A percentile compares a stretch with the other conserved stretches of the same genome.
Conservation (phyloP, 1,140 invertebrate genomes). For the Drosophila prosaltans region DNA sequence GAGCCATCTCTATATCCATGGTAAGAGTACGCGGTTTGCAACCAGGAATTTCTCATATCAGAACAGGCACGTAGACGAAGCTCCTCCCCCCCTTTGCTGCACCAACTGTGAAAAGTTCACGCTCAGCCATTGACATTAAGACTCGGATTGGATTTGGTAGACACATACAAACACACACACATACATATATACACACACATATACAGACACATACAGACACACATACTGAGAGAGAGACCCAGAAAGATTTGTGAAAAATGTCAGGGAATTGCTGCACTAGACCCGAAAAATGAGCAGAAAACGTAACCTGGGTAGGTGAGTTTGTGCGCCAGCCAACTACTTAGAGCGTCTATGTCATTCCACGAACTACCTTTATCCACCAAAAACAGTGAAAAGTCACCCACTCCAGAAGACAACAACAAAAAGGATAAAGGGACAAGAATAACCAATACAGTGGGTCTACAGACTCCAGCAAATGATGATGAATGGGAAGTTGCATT, state of each 20-base stretch:
- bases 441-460: neutral
- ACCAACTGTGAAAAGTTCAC: constrained; percentile 34
- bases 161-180: constrained; percentile 15
- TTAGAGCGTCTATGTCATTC: constrained; percentile 4
- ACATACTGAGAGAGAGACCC: constrained; percentile 16
- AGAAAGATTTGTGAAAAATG: constrained; percentile 76
- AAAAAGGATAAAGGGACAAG: neutral
- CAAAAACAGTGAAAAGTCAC: constrained; percentile 15
- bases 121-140: constrained; percentile 44
- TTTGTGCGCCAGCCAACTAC: constrained; percentile 20
- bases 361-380: neutral
- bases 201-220: neutral
- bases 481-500: constrained; percentile 9
- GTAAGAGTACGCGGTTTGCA: constrained; percentile 19
- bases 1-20: constrained; percentile 3
- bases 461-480: constrained; percentile 15
- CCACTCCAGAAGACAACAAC: neutral
- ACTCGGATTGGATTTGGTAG: constrained; percentile 26
- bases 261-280: constrained; percentile 45
- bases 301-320: constrained; percentile 62
- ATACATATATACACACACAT: neutral
- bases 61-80: constrained; percentile 48
- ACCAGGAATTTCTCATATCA: constrained; percentile 66
- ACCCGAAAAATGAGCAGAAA: constrained; percentile 65
- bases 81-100: constrained; percentile 1